Percentiles rank a stretch among this genome's conserved stretches.
phyloP scores from a whole-genome alignment of 2,797 vertebrate species.

The Sebastes reedi region DNA sequence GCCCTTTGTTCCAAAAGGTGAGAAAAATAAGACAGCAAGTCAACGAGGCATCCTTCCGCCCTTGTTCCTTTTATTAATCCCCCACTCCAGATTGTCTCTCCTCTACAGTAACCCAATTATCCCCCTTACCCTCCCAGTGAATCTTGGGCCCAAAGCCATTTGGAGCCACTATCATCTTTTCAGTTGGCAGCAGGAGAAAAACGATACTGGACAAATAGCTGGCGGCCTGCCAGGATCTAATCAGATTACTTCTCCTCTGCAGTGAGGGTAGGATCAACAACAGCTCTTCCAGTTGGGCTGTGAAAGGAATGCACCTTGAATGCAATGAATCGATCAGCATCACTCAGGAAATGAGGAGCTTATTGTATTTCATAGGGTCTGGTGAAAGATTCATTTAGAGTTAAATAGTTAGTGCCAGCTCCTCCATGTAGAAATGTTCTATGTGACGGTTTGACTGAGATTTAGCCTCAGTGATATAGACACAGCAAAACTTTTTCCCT shows the following conservation, averaged over 20 bases:
- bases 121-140: conserved; percentile 24
- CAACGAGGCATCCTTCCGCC: neutral
- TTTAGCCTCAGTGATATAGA: neutral
- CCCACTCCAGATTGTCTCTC: conserved; percentile 20
- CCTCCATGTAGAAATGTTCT: neutral
- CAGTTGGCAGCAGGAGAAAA: conserved; percentile 43
- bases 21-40: conserved; percentile 43
- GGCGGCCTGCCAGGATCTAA: conserved; percentile 51
- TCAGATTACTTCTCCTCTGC: conserved; percentile 53
- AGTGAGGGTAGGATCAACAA: conserved; percentile 51
- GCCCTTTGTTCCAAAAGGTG: conserved; percentile 30
- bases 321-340: conserved; percentile 56
- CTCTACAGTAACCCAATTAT: conserved; percentile 52
- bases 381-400: conserved; percentile 38
- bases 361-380: conserved; percentile 49
- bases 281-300: conserved; percentile 29
- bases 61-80: conserved; percentile 24
- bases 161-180: conserved; percentile 46
- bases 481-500: neutral
- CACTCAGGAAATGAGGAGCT: conserved; percentile 60
- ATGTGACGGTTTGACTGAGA: neutral
- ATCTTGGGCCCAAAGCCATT: conserved; percentile 49
- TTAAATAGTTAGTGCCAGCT: neutral
- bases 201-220: conserved; percentile 44
- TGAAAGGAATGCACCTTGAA: conserved; percentile 59